phyloP scores from a whole-genome alignment of 2,888 invertebrate genomes.

The Brassicogethes aeneus region DNA sequence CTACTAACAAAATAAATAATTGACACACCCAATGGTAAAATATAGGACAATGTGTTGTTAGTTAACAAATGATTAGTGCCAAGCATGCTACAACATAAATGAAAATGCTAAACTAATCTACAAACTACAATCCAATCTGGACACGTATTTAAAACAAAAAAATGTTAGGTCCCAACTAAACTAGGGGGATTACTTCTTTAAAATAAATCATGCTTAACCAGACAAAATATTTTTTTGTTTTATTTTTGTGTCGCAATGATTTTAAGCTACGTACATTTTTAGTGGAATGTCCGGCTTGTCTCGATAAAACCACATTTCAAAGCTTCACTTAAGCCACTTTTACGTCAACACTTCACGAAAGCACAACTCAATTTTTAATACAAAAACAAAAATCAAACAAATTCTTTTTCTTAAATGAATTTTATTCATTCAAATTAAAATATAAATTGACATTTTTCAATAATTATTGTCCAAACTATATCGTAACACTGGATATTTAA shows the following conservation, averaged over 20 bases:
- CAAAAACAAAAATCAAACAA: constrained; percentile 1
- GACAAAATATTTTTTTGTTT: constrained; percentile 7
- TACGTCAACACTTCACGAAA: constrained; percentile 18
- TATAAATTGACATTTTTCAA: constrained; percentile 15
- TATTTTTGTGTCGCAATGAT: constrained; percentile 8
- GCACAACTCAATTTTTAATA: constrained; percentile 3
- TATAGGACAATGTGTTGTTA: not conserved
- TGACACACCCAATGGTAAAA: no score
- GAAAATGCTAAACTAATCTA: constrained; percentile 2
- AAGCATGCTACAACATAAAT: constrained; percentile 11
- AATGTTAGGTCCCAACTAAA: no score
- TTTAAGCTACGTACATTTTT: constrained; percentile 32
- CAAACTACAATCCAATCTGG: not conserved
- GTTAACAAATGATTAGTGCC: not conserved
- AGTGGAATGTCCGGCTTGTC: constrained; percentile 10
- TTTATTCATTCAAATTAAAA: not conserved
- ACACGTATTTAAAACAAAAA: not conserved
- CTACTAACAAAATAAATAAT: not conserved
- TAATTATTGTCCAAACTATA: constrained; percentile 21
- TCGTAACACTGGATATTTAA: not conserved
- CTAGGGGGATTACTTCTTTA: no score
- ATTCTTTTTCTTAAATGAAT: constrained; percentile 1
- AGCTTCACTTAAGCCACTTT: constrained; percentile 34
- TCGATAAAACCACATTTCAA: constrained; percentile 7
- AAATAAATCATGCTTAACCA: no score